phyloP scores from a whole-genome alignment of 2,888 invertebrate genomes.

The Microdon myrmicae region DNA sequence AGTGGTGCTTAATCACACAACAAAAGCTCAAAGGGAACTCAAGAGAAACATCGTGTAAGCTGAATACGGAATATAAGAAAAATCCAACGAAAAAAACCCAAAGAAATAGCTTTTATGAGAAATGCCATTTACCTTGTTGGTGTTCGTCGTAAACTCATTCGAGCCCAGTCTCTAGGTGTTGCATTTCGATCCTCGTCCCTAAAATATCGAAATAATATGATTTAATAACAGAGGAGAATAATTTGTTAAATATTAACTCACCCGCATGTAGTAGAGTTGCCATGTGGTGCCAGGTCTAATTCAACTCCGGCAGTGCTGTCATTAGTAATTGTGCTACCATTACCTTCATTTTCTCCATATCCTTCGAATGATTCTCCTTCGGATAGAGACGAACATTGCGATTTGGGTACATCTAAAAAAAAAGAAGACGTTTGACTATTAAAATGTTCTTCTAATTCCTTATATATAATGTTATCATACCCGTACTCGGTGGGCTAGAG shows the following conservation, averaged over 20 bases:
- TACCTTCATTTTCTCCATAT: conserved; percentile 73
- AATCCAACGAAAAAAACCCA: neutral
- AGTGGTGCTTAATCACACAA: no score
- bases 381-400: conserved; percentile 72
- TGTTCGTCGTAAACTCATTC: conserved; percentile 84
- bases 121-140: conserved; percentile 75
- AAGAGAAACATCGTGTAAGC: no score
- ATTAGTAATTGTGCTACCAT: conserved; percentile 46
- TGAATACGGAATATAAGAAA: no score
- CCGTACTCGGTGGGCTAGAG: conserved; percentile 66
- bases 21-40: no score
- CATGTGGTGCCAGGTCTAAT: conserved; percentile 65
- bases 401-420: conserved; percentile 62
- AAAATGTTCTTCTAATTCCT: neutral
- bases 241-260: conserved; percentile 34
- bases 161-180: conserved; percentile 83
- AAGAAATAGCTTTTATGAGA: neutral
- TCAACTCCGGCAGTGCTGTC: conserved; percentile 62
- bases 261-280: conserved; percentile 58
- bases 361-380: conserved; percentile 86
- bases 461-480: conserved; percentile 51
- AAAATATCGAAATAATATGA: conserved; percentile 54
- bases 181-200: conserved; percentile 71
- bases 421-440: neutral
- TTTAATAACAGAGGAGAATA: conserved; percentile 20